Evolutionary conservation across 2,888 invertebrate species (phyloP).

Genomic region (Stenurella melanura): DNA sequence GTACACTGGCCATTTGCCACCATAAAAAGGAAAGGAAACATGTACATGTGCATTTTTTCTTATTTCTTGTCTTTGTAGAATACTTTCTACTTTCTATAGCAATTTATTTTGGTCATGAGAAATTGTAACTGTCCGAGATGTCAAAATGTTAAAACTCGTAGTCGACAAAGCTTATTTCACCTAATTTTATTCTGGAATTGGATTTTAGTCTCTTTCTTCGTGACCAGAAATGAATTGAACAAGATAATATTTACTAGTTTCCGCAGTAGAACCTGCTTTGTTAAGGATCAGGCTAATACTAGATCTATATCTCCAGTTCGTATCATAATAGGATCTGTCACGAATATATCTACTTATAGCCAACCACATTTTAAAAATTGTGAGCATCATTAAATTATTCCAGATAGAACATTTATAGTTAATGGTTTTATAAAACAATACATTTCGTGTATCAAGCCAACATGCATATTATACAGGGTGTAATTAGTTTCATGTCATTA

Average conservation of each 20-base stretch:
- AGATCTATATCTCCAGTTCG: background rate
- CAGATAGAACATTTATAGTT: background rate
- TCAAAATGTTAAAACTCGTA: background rate
- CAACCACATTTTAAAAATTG: background rate
- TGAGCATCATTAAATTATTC: background rate
- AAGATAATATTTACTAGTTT: slow-evolving; percentile 4
- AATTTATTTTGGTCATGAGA: too few relatives aligned
- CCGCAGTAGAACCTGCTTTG: slow-evolving; percentile 1
- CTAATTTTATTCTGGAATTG: background rate
- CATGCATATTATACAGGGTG: background rate
- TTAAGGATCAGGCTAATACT: background rate
- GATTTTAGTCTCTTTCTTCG: background rate
- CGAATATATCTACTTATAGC: slow-evolving; percentile 2
- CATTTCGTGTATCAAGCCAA: background rate
- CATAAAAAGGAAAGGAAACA: too few relatives aligned
- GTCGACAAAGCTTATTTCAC: background rate
- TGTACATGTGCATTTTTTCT: too few relatives aligned
- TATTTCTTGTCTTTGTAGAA: too few relatives aligned
- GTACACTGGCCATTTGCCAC: too few relatives aligned
- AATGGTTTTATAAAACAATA: background rate
- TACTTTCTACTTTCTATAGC: too few relatives aligned
- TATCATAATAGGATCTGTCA: slow-evolving; percentile 7
- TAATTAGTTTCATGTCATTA: too few relatives aligned
- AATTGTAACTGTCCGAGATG: too few relatives aligned
- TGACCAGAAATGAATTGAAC: background rate